A percentile compares a stretch with the other conserved stretches of the same genome.
phyloP scores from a whole-genome alignment of 2,797 vertebrate genomes.

The Furcifer pardalis region DNA sequence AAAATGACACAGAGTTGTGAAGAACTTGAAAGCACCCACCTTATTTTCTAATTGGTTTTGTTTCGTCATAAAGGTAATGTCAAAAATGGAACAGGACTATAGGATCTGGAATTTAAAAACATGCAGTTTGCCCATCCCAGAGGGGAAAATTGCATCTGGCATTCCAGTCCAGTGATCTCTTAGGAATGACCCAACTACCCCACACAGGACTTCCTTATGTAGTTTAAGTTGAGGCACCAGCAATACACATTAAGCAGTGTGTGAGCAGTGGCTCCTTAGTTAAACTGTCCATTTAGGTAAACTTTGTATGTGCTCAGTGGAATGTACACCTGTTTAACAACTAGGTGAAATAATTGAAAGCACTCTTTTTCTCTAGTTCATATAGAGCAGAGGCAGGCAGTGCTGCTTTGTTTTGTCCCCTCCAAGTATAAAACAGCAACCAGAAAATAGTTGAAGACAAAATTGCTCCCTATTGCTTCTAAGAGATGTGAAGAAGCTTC shows the following conservation, averaged over 20 bases:
- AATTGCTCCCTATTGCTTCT: too few relatives aligned
- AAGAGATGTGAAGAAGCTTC: too few relatives aligned
- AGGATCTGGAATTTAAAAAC: neutral
- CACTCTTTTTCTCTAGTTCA: neutral
- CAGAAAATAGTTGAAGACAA: too few relatives aligned
- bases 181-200: neutral
- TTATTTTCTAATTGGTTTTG: neutral
- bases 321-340: neutral
- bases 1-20: neutral
- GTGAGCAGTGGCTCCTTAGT: too few relatives aligned
- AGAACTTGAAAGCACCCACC: neutral
- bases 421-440: too few relatives aligned
- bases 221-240: neutral
- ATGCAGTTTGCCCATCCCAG: neutral
- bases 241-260: neutral
- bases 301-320: neutral
- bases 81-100: neutral
- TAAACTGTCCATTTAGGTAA: neutral
- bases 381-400: neutral
- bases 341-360: neutral
- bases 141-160: too few relatives aligned
- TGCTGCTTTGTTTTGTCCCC: too few relatives aligned
- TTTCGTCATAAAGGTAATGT: neutral
- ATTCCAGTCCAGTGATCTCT: too few relatives aligned
- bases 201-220: neutral